These are phyloP conservation scores for Choristoneura rosaceana DNA, from an alignment of 2,888 invertebrate species.

Conservation along the genomic window DNA sequence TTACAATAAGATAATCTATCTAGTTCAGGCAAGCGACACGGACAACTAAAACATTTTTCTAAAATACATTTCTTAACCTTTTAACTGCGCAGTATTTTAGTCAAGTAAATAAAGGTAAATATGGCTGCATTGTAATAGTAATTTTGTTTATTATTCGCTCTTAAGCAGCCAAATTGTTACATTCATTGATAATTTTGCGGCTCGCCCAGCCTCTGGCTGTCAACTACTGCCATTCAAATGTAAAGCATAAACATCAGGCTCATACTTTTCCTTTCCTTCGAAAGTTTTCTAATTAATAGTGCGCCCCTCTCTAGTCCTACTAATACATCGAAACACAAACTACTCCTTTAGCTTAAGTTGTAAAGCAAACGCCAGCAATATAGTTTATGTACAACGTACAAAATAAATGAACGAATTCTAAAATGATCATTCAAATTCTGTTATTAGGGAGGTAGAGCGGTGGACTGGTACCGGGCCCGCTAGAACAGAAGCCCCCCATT, in stretches of 20 bases:
- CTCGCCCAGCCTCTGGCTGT: neutral
- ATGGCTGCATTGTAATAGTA: neutral
- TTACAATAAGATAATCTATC: constrained; percentile 59
- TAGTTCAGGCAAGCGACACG: constrained; percentile 64
- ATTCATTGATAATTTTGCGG: neutral
- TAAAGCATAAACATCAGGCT: neutral
- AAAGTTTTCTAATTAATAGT: constrained; percentile 45
- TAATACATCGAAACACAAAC: constrained; percentile 49
- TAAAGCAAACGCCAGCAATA: constrained; percentile 30
- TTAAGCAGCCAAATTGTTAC: neutral
- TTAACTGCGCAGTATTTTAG: neutral
- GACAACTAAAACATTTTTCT: constrained; percentile 49
- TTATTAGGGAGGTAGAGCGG: neutral
- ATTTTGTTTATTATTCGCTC: neutral
- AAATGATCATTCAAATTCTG: constrained; percentile 23
- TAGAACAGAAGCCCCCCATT: neutral
- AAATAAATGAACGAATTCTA: constrained; percentile 39
- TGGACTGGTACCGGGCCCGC: neutral
- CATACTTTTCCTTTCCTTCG: constrained; percentile 16
- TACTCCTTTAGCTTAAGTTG: constrained; percentile 46
- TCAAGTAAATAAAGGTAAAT: neutral
- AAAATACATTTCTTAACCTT: constrained; percentile 18
- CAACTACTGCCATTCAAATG: neutral
- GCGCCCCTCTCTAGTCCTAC: constrained; percentile 45
- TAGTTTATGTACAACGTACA: constrained; percentile 32